Conservation (phyloP, 2,888 invertebrate species). For the Polietes domitor region DNA sequence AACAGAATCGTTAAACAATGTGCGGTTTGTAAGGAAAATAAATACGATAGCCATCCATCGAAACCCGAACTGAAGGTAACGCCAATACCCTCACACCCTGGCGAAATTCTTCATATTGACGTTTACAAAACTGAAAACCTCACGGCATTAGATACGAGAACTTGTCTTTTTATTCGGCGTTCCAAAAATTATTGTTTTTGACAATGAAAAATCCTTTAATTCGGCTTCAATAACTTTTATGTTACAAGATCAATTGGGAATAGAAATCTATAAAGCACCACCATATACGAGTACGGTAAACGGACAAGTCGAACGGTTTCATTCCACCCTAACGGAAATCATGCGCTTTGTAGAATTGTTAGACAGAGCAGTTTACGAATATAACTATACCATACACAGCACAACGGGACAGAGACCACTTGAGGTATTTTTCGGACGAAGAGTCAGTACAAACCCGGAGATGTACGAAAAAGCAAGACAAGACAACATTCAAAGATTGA, state of each 20-base stretch:
- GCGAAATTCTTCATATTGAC: constrained; percentile 55
- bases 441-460: constrained; percentile 5
- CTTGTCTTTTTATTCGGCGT: constrained; percentile 54
- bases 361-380: constrained; percentile 51
- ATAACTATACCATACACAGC: constrained; percentile 62
- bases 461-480: constrained; percentile 27
- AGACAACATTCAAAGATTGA: constrained; percentile 22
- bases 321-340: constrained; percentile 65
- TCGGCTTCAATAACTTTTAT: constrained; percentile 56
- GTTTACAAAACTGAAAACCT: constrained; percentile 28
- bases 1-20: constrained; percentile 50
- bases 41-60: constrained; percentile 56
- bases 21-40: constrained; percentile 46
- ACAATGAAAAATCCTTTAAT: constrained; percentile 65
- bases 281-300: constrained; percentile 37
- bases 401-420: constrained; percentile 60
- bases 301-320: constrained; percentile 57
- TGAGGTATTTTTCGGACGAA: constrained; percentile 60
- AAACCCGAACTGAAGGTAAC: constrained; percentile 47
- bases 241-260: constrained; percentile 58
- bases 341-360: constrained; percentile 52
- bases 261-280: constrained; percentile 48
- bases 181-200: constrained; percentile 60
- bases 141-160: constrained; percentile 57
- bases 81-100: constrained; percentile 60